Evolutionary conservation across 1,140 invertebrate species (phyloP).

Genomic region (Aphidius ervi): DNA sequence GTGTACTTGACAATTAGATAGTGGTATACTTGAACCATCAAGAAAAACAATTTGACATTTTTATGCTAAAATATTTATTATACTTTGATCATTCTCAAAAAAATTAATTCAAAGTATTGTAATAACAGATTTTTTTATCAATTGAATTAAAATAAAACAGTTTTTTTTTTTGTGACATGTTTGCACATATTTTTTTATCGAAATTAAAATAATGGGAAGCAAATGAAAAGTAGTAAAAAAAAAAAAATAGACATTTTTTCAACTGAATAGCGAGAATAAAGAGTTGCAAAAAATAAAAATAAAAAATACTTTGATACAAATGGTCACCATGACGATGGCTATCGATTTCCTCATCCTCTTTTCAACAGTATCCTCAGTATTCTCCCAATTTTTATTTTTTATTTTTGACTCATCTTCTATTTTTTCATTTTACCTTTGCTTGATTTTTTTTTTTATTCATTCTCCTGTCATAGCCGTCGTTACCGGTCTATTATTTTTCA

Average conservation of each 20-base stretch:
- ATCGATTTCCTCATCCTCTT: conserved; percentile 31
- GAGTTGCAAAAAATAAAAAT: conserved; percentile 12
- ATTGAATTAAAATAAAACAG: too few relatives aligned
- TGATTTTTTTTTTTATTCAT: conserved; percentile 10
- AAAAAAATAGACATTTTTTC: conserved; percentile 21
- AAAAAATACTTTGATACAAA: conserved; percentile 31
- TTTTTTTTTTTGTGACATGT: too few relatives aligned
- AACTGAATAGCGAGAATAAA: conserved; percentile 1
- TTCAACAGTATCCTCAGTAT: conserved; percentile 4
- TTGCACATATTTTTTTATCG: background rate
- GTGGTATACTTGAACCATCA: too few relatives aligned
- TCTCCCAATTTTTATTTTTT: conserved; percentile 12
- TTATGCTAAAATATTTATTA: too few relatives aligned
- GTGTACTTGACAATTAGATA: too few relatives aligned
- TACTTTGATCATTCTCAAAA: too few relatives aligned
- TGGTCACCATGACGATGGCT: conserved; percentile 41
- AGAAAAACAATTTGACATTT: too few relatives aligned
- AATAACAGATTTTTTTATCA: too few relatives aligned
- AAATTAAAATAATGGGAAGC: too few relatives aligned
- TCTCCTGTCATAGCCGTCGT: conserved; percentile 17
- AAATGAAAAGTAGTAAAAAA: conserved; percentile 14
- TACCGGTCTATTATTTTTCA: conserved; percentile 19
- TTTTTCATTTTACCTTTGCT: background rate
- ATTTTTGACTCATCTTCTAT: background rate
- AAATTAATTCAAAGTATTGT: too few relatives aligned